Percentiles rank a stretch among this genome's conserved stretches.
Evolutionary conservation across 2,113 vertebrate species (phyloP).

Genomic region (Rafetus swinhoei): DNA sequence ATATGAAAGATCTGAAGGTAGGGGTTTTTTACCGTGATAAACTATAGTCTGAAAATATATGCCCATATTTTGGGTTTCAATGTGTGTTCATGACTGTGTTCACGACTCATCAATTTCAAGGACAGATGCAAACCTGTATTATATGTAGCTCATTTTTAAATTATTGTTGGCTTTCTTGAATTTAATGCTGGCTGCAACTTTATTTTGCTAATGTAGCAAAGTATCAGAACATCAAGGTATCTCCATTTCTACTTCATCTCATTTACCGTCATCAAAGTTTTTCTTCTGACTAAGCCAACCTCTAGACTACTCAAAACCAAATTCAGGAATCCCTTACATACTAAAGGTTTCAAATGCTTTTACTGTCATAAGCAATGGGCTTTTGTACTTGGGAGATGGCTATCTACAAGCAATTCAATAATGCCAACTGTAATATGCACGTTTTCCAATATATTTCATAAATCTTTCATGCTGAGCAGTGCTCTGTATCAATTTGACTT

Average conservation of each 20-base stretch:
- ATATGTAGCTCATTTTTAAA: not conserved
- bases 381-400: not conserved
- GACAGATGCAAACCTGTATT: not conserved
- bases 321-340: slow-evolving; percentile 19
- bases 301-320: not conserved
- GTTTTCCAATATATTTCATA: not conserved
- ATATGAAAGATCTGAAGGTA: not conserved
- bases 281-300: slow-evolving; percentile 7
- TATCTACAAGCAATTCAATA: not conserved
- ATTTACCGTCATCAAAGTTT: not conserved
- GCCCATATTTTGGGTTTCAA: not conserved
- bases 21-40: not conserved
- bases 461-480: not conserved
- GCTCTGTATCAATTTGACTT: not conserved
- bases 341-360: not conserved
- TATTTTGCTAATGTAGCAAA: not conserved
- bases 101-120: not conserved
- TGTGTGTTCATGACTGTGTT: not conserved
- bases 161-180: not conserved
- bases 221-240: not conserved
- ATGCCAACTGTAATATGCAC: not conserved
- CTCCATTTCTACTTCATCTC: not conserved
- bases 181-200: not conserved
- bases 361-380: not conserved
- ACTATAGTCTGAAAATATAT: not conserved